Base-by-base conservation (phyloP, 35 echinoderm and acorn worm species). In the Lytechinus variegatus region DNA sequence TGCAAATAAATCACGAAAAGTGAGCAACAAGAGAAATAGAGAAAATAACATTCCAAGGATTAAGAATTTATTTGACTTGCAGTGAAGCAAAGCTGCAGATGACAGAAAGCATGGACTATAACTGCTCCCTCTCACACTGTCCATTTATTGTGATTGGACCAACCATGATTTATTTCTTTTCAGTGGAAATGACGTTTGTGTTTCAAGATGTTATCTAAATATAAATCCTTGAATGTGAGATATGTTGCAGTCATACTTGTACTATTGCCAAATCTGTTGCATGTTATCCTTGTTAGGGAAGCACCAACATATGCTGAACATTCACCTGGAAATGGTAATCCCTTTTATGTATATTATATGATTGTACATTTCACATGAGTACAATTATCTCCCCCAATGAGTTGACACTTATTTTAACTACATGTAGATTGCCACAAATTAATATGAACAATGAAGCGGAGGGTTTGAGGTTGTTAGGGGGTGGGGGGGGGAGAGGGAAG, bases 1-100 rank as follows among this genome's bases (percentile, higher is more conserved):
- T 52, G 87, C n/a, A 89, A 89, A 89, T 89, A 89, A 89, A 89
- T 89, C 87, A 89, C 2, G 52, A 89, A 89, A 89, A 28, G 28
- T 89, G 87, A 53, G 52, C 28, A 89, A 89, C 28, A 89, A 89
- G 9, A 89, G 24, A 29, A 51, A 53, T 52, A 89, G 87, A 53
- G 87, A 89, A 89, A 52, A 89, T 89, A 89, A 53, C 87, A 89
- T 89, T 89, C 87, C 87, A 12, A 27, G 52, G 87, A 52, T 89
- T 89, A 53, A 53, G 87, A 53, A 89, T 89, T 89, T 89, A 89
- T 89, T 89, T 89, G 28, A 89, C 87, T 89, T 89, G 87, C 87
- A 89, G 19, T 53, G 87, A 89, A 89, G 87, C 87, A 89, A 12
- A 53, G 87, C 87, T 71, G 51, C 27, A 29, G 87, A 71, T 71